Evolutionary conservation across 2,113 vertebrate species (phyloP), one percentile per base, ranked within the genome.

Genomic region (Phocoena phocoena): DNA sequence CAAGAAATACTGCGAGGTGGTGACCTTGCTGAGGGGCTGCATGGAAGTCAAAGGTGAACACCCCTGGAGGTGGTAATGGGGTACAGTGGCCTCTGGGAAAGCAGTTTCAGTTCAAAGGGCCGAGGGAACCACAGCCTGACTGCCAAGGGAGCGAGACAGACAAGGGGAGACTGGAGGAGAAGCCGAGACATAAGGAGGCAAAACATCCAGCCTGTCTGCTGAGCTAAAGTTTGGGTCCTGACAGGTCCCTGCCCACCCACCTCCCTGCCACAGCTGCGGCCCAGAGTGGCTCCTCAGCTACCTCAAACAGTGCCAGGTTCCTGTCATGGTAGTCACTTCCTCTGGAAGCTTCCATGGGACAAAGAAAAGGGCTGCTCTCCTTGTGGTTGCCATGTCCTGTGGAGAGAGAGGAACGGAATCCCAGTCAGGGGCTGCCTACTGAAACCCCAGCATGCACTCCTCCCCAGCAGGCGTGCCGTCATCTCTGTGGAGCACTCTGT

Each of bases 231-330:
- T 62, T 81, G 80, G 33, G 65, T 89, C 65, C 41, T 47, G 73
- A 77, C n/a, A 86, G 80, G 87, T 60, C 68, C 74, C 63, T 74
- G 55, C 53, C 36, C 3, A 21, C 76, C 95, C 77, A 82, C 26
- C 87, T 88, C 31, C 87, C 79, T 21, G 10, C 86, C 82, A 93
- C 76, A 73, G 60, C 88, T 93, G 76, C 20, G 1, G 23, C 89
- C 94, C 92, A 77, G n/a, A 95, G 88, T 44, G 90, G 65, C 65
- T 71, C 36, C 50, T 89, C 68, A 44, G n/a, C 97, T 96, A 99
- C 99, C 99, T 99, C 99, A 99, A 99, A 99, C 92, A 99, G 98
- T 83, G 99, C 99, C 99, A 99, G 95, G 97, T 99, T 99, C 96
- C 98, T 99, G 98, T 99, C 99, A 96, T 99, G 99, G 98, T 99